Base-by-base conservation (phyloP, 2,797 vertebrate species). In the Pitangus sulphuratus region DNA sequence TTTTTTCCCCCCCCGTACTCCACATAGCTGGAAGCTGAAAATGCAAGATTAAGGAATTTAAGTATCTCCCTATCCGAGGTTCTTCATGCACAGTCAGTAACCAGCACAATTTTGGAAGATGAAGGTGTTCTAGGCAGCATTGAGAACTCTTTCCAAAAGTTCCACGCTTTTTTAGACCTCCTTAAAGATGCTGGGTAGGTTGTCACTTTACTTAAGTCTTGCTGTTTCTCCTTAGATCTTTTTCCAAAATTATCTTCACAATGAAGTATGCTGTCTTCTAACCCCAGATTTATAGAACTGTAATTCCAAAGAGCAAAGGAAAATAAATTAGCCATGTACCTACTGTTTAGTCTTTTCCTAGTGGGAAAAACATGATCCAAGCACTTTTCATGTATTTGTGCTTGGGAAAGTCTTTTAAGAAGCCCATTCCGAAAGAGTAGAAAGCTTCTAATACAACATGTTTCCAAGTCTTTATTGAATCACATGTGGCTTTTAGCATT, bases 161-260 rank as follows among this genome's bases (percentile, higher is more conserved):
- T 99, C 89, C 99, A 99, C 50, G 98, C 99, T 65, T 99, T 99
- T 97, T 98, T 99, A 95, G 99, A 99, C 97, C 99, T 99, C 75
- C 98, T 99, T 89, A 99, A 98, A 97, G 99, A 99, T 87, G 99
- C 99, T 65, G 99, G 99, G 99, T 99, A 97, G 58, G 98, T 98
- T 91, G 10, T 51, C 45, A 31, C 78, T 90, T 51, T 85, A 53
- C 61, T 71, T 68, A 57, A 65, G 21, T 71, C 21, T 56, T 65
- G 54, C 33, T 71, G 20, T 48, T 89, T 88, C 48, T 94, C 16
- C 15, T 71, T 31, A 79, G 10, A 56, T 56, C 18, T 82, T 21
- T 61, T 85, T 54, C n/a, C 28, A 53, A 39, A 71, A 26, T 60
- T 74, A 47, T 40, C 20, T 15, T 76, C 9, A 21, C 25, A 42